Base-by-base conservation (phyloP, 2,888 invertebrate species). In the Andrena haemorrhoa region DNA sequence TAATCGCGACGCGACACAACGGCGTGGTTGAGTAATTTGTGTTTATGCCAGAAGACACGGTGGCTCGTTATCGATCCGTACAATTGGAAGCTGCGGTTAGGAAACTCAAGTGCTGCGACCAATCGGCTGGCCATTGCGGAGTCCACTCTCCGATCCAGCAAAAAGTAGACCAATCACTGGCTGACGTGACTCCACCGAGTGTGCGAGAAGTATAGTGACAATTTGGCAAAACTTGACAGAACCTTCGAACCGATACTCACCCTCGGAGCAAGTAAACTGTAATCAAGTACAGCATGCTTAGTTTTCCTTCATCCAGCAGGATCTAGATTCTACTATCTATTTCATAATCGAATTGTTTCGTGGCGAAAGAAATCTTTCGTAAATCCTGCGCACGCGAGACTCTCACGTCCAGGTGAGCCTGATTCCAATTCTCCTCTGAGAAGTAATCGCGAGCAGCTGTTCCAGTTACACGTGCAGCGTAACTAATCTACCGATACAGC, bases 61-160 rank as follows among this genome's bases (percentile, higher is more conserved):
- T 23, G 63, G 61, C 56, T 68, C 74, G 78, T 83, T 83, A 80
- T 77, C 63, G 64, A 47, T 20, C 51, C 58, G 64, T 74, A 51
- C 74, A 79, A 83, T 86, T 86, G 83, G 78, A 68, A 69, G 51
- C 66, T 69, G 86, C 53, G 83, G 80, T 83, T 63, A 53, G 49
- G 71, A 63, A 72, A 69, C 71, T 73, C 73, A 35, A 56, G 35
- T 53, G 31, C 23, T 23, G 58, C 58, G 61, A 56, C 68, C 68
- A 79, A 79, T 81, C 82, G 75, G 33, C 75, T 29, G 72, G 56
- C 66, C 74, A 68, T 75, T 68, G 72, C 56, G 47, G 58, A 53
- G 31, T 78, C 47, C 60, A 56, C 35, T 65, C 56, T 58, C 35
- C 49, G 77, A 70, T 79, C 72, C 75, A 78, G 56, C 53, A 47